Evolutionary conservation across 2,797 vertebrate genomes (phyloP), one percentile per base, ranked within the genome.

Genomic region (Streptopelia turtur): DNA sequence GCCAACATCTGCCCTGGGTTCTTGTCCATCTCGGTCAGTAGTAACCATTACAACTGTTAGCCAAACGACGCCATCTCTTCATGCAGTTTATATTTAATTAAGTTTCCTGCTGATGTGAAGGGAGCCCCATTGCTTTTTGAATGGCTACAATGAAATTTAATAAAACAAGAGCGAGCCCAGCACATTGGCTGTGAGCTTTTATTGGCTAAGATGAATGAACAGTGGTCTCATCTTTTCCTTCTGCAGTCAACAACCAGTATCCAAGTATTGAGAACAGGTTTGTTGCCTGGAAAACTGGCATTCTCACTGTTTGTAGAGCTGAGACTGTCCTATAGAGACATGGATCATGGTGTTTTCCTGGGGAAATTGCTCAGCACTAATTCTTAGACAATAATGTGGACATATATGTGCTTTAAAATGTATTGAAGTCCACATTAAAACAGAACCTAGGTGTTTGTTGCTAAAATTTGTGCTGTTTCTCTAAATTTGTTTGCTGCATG

Each of bases 171-270:
- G 13, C 1, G 3, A 57, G 41, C 28, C 16, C 1, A 1, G 53
- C 30, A 31, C 0, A 0, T 4, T 41, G 43, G 52, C 70, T 15
- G 8, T 23, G 45, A 69, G 50, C n/a, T 80, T 47, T 70, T 21
- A 33, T 70, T 28, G 66, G 41, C 59, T 50, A 23, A 31, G 5
- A 0, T 7, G 28, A 35, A 20, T 24, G 20, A 16, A 6, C 21
- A 55, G 39, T 3, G 5, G 5, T 37, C 23, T 65, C 13, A 21
- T 13, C 15, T 66, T 87, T 66, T 16, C 52, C n/a, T 79, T 23
- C 53, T 71, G 49, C 39, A 39, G 25, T 3, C 53, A 47, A 63
- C 21, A 68, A 47, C 49, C 23, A 33, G 5, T 30, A 52, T 35
- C 63, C 27, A 41, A 53, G 21, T 37, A 47, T 1, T 5, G 22